phyloP scores from a whole-genome alignment of 2,797 vertebrate genomes.

The Hybognathus amarus region DNA sequence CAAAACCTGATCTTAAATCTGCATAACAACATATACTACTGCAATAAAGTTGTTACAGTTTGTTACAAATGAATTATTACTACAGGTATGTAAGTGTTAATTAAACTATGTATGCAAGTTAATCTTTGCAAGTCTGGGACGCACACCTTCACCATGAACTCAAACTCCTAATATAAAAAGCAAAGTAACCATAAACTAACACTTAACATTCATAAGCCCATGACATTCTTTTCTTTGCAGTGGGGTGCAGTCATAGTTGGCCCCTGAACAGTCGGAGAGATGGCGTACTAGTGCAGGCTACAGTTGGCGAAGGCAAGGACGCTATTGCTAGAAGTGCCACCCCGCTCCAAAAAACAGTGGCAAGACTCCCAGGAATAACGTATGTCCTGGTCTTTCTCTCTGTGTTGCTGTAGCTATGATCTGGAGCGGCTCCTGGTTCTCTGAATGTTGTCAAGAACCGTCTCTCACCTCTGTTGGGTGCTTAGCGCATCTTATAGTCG shows the following conservation, averaged over 20 bases:
- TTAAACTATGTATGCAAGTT: background rate
- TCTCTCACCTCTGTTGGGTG: conserved; percentile 44
- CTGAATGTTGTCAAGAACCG: conserved; percentile 8
- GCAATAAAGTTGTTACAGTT: background rate
- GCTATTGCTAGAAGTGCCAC: conserved; percentile 52
- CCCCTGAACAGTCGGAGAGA: conserved; percentile 68
- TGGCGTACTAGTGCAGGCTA: conserved; percentile 43
- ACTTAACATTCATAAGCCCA: conserved; percentile 68
- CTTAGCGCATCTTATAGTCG: conserved; percentile 98
- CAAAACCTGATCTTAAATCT: conserved; percentile 17
- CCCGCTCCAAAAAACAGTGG: conserved; percentile 32
- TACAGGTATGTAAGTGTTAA: background rate
- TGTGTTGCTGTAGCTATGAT: conserved; percentile 16
- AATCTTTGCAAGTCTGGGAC: background rate
- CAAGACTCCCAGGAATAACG: conserved; percentile 41
- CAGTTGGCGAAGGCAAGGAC: conserved; percentile 49
- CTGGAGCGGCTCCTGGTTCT: conserved; percentile 26
- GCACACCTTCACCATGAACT: conserved; percentile 51
- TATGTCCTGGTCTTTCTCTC: conserved; percentile 24
- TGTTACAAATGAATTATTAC: background rate
- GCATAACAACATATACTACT: background rate
- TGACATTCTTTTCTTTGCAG: conserved; percentile 59
- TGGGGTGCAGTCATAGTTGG: conserved; percentile 72
- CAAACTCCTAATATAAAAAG: conserved; percentile 59
- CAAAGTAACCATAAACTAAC: conserved; percentile 56